A percentile compares a stretch with the other conserved stretches of the same genome.
Conservation (phyloP, 2,797 vertebrate genomes). For the Hemibagrus guttatus region DNA sequence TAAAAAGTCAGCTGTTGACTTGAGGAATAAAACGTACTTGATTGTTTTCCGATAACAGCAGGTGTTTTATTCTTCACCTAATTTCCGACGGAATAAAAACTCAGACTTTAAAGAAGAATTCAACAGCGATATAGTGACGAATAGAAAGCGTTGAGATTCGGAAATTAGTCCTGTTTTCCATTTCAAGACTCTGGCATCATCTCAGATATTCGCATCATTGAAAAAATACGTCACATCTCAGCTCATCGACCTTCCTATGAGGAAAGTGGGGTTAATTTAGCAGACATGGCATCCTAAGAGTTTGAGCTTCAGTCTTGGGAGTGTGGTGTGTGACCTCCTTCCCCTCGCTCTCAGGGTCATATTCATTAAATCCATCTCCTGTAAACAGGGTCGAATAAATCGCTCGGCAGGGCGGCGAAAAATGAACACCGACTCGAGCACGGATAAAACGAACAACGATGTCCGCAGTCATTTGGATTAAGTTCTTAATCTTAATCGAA, state of each 20-base stretch:
- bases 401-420: conserved; percentile 59
- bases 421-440: conserved; percentile 55
- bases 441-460: not conserved
- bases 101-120: not conserved
- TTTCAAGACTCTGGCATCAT: too few species aligned
- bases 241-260: conserved; percentile 26
- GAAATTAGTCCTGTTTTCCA: too few species aligned
- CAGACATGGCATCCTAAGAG: conserved; percentile 40
- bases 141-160: too few species aligned
- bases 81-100: not conserved
- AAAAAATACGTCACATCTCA: conserved; percentile 19
- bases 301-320: conserved; percentile 44
- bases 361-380: conserved; percentile 60
- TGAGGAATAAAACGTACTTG: not conserved
- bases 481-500: conserved; percentile 73
- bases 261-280: conserved; percentile 44
- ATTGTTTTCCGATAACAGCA: not conserved
- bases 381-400: conserved; percentile 68
- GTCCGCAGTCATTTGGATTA: conserved; percentile 63
- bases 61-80: not conserved
- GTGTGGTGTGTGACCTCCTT: conserved; percentile 25
- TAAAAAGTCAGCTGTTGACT: not conserved
- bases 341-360: conserved; percentile 44
- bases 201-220: too few species aligned
- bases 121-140: not conserved